phyloP scores from a whole-genome alignment of 2,113 vertebrate species.

The Puma concolor region DNA sequence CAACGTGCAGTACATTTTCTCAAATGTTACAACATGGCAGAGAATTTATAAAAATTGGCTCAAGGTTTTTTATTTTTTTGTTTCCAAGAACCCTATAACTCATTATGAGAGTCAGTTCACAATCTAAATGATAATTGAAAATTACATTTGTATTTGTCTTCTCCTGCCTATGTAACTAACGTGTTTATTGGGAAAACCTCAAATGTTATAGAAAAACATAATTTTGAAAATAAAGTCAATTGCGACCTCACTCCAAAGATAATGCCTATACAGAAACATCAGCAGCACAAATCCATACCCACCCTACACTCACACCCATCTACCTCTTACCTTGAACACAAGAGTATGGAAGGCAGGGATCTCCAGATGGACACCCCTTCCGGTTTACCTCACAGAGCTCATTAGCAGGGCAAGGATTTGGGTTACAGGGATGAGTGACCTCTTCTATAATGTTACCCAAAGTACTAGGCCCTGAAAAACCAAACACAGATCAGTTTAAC shows the following conservation, averaged over 20 bases:
- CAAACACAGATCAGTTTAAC: constrained; percentile 27
- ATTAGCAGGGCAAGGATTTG: constrained; percentile 95
- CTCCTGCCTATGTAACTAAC: background rate
- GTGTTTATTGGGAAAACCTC: background rate
- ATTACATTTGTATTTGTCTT: constrained; percentile 6
- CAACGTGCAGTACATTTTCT: background rate
- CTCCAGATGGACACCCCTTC: constrained; percentile 92
- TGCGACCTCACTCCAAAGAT: background rate
- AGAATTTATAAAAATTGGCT: background rate
- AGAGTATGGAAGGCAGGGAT: constrained; percentile 93
- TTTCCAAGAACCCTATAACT: background rate
- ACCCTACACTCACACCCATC: background rate
- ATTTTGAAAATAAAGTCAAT: background rate
- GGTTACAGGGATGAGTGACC: constrained; percentile 98
- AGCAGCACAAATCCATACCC: background rate
- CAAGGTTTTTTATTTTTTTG: background rate
- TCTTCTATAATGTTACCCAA: constrained; percentile 92
- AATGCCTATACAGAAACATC: background rate
- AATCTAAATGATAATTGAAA: constrained; percentile 31
- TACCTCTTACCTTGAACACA: constrained; percentile 92
- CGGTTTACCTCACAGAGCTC: constrained; percentile 97
- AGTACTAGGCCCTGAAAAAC: constrained; percentile 91
- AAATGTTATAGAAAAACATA: background rate
- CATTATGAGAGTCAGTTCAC: background rate
- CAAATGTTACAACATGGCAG: background rate